Conservation (phyloP, 2,888 invertebrate species). For the Sialis fuliginosa region DNA sequence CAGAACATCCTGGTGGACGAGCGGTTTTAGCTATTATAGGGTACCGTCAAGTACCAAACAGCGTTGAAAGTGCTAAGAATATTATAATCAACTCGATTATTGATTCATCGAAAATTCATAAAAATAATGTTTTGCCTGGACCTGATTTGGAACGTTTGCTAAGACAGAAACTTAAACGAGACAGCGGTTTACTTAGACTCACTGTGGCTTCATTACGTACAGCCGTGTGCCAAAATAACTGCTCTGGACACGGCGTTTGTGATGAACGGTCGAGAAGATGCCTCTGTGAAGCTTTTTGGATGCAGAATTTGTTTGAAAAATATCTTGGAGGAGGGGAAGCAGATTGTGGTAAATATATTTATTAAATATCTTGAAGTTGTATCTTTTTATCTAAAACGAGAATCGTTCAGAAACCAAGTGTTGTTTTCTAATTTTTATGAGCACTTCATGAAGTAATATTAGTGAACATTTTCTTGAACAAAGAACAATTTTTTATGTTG, state of each 20-base stretch:
- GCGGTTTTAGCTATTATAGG: conserved; percentile 25
- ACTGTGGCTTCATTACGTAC: conserved; percentile 67
- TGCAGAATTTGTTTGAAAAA: conserved; percentile 62
- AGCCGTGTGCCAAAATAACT: conserved; percentile 77
- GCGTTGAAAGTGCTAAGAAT: conserved; percentile 23
- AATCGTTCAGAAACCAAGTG: too few species aligned
- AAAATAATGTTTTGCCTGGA: conserved; percentile 24
- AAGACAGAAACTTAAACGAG: conserved; percentile 47
- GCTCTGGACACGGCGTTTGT: conserved; percentile 83
- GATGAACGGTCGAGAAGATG: conserved; percentile 69
- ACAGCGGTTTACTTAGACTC: conserved; percentile 50
- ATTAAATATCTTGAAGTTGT: too few species aligned
- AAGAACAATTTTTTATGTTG: neutral
- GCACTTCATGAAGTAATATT: too few species aligned
- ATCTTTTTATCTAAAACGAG: too few species aligned
- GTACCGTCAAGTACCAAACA: conserved; percentile 10
- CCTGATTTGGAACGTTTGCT: conserved; percentile 46
- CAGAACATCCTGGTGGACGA: conserved; percentile 10
- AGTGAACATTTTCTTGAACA: too few species aligned
- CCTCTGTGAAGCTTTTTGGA: conserved; percentile 91
- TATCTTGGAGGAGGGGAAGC: conserved; percentile 48
- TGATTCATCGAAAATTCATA: neutral
- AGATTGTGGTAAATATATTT: conserved; percentile 51
- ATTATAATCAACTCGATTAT: too few species aligned
- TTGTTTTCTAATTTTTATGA: too few species aligned